phyloP scores from a whole-genome alignment of 1,140 invertebrate species.

The Bombus waltoni region DNA sequence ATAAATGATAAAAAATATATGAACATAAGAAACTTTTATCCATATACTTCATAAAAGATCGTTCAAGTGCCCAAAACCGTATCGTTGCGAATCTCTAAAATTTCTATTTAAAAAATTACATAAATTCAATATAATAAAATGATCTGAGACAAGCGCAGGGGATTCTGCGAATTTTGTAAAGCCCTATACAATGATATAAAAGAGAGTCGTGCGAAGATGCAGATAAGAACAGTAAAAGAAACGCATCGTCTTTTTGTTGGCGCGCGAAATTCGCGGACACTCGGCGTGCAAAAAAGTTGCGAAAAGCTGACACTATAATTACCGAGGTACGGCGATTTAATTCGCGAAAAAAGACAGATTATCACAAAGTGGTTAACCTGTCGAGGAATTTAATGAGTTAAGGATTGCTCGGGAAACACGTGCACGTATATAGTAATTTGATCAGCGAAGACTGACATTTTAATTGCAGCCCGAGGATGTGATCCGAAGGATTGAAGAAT shows the following conservation, averaged over 20 bases:
- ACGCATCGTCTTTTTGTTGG: constrained; percentile 10
- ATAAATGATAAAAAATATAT: no score
- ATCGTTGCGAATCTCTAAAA: background rate
- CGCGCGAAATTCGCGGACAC: constrained; percentile 52
- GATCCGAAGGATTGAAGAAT: constrained; percentile 13
- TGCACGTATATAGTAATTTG: constrained; percentile 38
- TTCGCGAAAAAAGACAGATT: constrained; percentile 29
- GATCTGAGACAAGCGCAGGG: background rate
- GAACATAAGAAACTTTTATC: no score
- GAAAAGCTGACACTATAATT: constrained; percentile 53
- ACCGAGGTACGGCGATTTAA: constrained; percentile 23
- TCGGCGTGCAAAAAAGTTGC: constrained; percentile 40
- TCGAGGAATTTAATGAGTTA: constrained; percentile 41
- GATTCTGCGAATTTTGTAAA: no score
- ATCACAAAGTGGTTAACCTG: constrained; percentile 49
- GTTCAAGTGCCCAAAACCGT: background rate
- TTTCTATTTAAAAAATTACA: background rate
- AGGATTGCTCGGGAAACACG: constrained; percentile 26
- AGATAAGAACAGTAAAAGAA: background rate
- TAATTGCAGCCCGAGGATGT: constrained; percentile 42
- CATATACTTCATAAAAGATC: background rate
- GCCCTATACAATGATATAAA: background rate
- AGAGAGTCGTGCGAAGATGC: constrained; percentile 30
- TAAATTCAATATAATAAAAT: background rate
- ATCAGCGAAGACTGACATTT: constrained; percentile 36